Base-by-base conservation (phyloP, 2,113 vertebrate genomes). In the Casuarius casuarius region DNA sequence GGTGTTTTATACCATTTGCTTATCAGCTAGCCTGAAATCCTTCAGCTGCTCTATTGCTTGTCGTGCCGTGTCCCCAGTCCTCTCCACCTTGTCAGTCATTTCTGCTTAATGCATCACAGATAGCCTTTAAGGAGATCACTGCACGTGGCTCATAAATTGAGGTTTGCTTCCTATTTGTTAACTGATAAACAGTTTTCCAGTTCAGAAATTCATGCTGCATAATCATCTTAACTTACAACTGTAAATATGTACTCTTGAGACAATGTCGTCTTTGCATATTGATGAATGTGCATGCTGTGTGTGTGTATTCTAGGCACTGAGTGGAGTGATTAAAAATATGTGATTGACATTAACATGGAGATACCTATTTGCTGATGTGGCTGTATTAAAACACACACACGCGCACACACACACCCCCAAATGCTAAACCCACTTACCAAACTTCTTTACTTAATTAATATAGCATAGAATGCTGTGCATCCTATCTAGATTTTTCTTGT, bases 221-320 rank as follows among this genome's bases (percentile, higher is more conserved):
- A 89, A 87, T 97, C 77, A 74, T 74, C 80, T 89, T 96, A 92
- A 84, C 81, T 95, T 96, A 52, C n/a, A 95, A 90, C 78, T 62
- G 35, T 96, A 94, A 95, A 93, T 79, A 87, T 40, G 7, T 82
- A 82, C 87, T 97, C 95, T 84, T 70, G 94, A 97, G 96, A 96
- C 94, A 58, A 58, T 66, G 46, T 95, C 89, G 92, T 93, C 94
- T 94, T 86, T 94, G 96, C 93, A 94, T 97, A 95, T 94, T 94
- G 89, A 96, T 96, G 94, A 91, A 88, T 54, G 62, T 86, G 40
- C 81, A 79, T 82, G 78, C 79, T 93, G 29, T 95, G 49, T 89
- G 49, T 92, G 86, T 23, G 49, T 88, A 35, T 9, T 90, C 61
- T 88, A 28, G 67, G 49, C 46, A 38, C 62, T 33, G 46, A 66